Conservation (phyloP, 2,888 invertebrate species). For the Drosophila meridiana region DNA sequence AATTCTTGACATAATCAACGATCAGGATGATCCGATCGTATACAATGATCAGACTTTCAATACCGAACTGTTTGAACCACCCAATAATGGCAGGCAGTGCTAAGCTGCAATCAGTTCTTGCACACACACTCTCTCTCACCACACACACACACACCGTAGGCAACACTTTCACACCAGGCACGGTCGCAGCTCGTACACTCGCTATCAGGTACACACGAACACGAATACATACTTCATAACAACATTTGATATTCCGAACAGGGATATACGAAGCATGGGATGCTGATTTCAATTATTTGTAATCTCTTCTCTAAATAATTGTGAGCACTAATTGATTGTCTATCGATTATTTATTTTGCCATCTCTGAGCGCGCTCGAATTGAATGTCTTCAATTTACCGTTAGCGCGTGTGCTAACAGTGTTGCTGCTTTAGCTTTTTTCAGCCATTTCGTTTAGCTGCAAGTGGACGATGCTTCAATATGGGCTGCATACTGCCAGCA, state of each 20-base stretch:
- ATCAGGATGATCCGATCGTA: not conserved
- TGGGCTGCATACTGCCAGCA: not conserved
- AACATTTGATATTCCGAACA: no score
- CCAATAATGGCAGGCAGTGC: slow-evolving; percentile 11
- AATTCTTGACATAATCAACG: slow-evolving; percentile 32
- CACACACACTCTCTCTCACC: not conserved
- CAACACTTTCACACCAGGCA: no score
- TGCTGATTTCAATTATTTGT: not conserved
- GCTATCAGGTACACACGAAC: not conserved
- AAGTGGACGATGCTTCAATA: not conserved
- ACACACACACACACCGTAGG: not conserved
- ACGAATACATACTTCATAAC: not conserved
- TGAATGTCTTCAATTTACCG: not conserved
- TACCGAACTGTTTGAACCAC: not conserved
- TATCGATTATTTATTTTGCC: not conserved
- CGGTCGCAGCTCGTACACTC: no score
- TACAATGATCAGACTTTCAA: not conserved
- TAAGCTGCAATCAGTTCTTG: not conserved
- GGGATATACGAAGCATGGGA: no score
- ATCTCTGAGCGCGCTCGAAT: not conserved
- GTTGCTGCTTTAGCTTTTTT: not conserved
- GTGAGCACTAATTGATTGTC: not conserved
- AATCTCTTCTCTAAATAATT: not conserved
- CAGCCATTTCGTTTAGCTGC: not conserved
- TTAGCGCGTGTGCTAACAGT: not conserved